Evolutionary conservation across 30 jellyfish, hydroid and myxozoan species (phyloP).

Genomic region (Turritopsis rubra): DNA sequence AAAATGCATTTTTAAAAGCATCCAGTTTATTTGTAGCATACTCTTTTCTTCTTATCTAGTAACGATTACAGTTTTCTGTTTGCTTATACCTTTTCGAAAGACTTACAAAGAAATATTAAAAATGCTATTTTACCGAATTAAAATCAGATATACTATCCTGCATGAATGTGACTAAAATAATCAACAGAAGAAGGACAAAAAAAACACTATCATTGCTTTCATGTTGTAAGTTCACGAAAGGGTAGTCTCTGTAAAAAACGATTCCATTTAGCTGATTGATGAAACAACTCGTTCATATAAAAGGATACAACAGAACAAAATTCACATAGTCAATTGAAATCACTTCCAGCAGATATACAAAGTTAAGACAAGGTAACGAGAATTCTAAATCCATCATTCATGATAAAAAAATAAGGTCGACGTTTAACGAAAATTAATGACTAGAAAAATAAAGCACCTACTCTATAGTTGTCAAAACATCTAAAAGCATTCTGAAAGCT

Average conservation of each 20-base stretch:
- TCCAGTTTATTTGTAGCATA: background rate
- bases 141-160: background rate
- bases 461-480: background rate
- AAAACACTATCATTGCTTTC: no score
- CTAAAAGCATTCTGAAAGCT: background rate
- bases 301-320: no score
- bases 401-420: background rate
- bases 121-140: background rate
- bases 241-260: no score
- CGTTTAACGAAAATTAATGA: background rate
- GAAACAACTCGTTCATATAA: no score
- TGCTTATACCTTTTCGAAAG: background rate
- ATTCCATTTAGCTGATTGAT: no score
- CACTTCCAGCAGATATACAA: background rate
- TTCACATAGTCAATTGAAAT: background rate
- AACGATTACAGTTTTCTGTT: no score
- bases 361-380: background rate
- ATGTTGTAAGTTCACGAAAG: no score
- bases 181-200: background rate
- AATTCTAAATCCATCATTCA: background rate
- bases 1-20: background rate
- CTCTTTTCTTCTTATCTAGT: no score
- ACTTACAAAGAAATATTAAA: background rate
- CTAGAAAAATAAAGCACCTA: background rate
- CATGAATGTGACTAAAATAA: background rate